Evolutionary conservation across 2,113 vertebrate genomes (phyloP).

Genomic region (Barnardius zonarius): DNA sequence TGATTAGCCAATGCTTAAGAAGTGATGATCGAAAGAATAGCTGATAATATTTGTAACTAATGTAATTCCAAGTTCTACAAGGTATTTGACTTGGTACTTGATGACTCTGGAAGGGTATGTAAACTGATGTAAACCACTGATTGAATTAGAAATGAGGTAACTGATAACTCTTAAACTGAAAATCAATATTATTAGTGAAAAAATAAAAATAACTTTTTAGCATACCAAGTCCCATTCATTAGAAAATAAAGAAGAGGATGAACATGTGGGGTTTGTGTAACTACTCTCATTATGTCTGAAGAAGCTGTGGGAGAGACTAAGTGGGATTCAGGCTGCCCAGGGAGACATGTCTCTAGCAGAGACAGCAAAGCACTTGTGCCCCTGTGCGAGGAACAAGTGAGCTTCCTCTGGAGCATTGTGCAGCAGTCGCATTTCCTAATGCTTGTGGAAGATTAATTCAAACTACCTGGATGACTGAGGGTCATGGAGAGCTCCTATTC

Average conservation of each 20-base stretch:
- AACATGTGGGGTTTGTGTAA: neutral
- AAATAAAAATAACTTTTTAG: neutral
- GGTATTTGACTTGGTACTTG: neutral
- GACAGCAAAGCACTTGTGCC: neutral
- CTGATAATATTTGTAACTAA: neutral
- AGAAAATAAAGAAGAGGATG: neutral
- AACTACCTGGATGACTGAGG: neutral
- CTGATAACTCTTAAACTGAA: neutral
- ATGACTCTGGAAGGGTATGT: neutral
- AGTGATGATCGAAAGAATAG: neutral
- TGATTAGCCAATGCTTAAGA: neutral
- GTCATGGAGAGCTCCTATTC: neutral
- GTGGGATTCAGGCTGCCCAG: neutral
- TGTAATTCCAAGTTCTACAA: neutral
- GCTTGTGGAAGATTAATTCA: neutral
- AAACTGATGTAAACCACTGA: neutral
- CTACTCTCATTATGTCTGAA: neutral
- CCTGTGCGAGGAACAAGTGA: rapidly evolving
- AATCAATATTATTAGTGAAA: neutral
- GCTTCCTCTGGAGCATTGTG: neutral
- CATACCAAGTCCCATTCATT: neutral
- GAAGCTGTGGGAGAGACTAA: neutral
- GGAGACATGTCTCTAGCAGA: rapidly evolving
- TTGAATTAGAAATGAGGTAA: neutral
- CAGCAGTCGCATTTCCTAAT: neutral